Percentiles rank a stretch among this genome's conserved stretches.
Evolutionary conservation across 2,888 invertebrate species (phyloP).

Genomic region (Cosmia pyralina): DNA sequence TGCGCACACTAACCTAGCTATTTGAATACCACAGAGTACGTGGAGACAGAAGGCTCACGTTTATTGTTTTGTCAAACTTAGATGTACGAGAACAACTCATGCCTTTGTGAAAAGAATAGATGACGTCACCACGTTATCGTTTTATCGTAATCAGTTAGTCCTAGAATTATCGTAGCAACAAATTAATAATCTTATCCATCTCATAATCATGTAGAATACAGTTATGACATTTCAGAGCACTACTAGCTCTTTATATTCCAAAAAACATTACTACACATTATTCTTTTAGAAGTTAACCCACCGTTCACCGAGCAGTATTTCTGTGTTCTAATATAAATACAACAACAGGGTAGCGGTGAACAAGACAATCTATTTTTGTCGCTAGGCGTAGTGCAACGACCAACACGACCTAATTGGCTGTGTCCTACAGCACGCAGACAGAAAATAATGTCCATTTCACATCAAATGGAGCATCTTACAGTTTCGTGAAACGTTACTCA

Average conservation of each 20-base stretch:
- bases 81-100: not conserved
- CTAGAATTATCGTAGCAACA: not conserved
- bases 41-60: slow-evolving; percentile 13
- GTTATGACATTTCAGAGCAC: not conserved
- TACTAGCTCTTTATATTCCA: not conserved
- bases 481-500: not conserved
- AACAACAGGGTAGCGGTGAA: not conserved
- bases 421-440: not conserved
- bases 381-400: not conserved
- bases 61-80: not conserved
- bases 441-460: not conserved
- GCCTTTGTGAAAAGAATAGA: not conserved
- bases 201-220: no score
- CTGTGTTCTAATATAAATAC: not conserved
- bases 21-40: slow-evolving; percentile 16
- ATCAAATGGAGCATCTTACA: slow-evolving; percentile 10
- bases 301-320: not conserved
- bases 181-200: no score
- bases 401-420: not conserved
- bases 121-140: no score
- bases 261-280: no score
- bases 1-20: slow-evolving; percentile 55
- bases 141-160: no score
- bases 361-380: not conserved
- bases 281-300: not conserved